These are phyloP conservation scores for Ranitomeya imitator DNA, from an alignment of 2,113 vertebrate species.

Conservation along the genomic window DNA sequence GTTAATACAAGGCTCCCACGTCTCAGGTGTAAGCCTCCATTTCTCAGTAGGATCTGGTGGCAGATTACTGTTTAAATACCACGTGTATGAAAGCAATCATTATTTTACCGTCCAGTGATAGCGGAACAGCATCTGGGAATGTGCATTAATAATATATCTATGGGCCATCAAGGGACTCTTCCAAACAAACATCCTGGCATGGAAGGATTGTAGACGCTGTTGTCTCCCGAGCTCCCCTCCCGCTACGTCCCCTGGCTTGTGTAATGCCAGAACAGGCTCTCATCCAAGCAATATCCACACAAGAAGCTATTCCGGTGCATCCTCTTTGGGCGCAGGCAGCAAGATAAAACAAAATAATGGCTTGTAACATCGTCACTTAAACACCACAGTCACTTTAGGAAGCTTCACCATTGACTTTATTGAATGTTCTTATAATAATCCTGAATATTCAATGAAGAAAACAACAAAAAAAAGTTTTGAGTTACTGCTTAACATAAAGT, in stretches of 20 bases:
- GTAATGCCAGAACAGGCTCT: constrained; percentile 40
- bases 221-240: constrained; percentile 40
- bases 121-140: constrained; percentile 48
- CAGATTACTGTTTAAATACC: constrained; percentile 1
- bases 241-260: constrained; percentile 17
- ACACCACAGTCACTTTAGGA: constrained; percentile 38
- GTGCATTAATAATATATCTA: constrained; percentile 52
- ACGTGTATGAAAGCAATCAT: constrained; percentile 31
- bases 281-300: constrained; percentile 38
- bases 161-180: constrained; percentile 38
- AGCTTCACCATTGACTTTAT: constrained; percentile 17
- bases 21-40: background rate
- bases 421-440: constrained; percentile 38
- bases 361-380: constrained; percentile 32
- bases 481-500: background rate
- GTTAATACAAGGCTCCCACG: background rate
- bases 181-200: constrained; percentile 55
- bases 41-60: background rate
- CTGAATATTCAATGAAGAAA: constrained; percentile 4
- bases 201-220: constrained; percentile 45
- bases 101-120: constrained; percentile 33
- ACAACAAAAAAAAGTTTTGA: background rate
- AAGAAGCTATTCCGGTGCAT: constrained; percentile 42
- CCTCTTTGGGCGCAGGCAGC: constrained; percentile 18
- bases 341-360: constrained; percentile 20